Base-by-base conservation (phyloP, 2,888 invertebrate genomes). In the Hetaerina titia region DNA sequence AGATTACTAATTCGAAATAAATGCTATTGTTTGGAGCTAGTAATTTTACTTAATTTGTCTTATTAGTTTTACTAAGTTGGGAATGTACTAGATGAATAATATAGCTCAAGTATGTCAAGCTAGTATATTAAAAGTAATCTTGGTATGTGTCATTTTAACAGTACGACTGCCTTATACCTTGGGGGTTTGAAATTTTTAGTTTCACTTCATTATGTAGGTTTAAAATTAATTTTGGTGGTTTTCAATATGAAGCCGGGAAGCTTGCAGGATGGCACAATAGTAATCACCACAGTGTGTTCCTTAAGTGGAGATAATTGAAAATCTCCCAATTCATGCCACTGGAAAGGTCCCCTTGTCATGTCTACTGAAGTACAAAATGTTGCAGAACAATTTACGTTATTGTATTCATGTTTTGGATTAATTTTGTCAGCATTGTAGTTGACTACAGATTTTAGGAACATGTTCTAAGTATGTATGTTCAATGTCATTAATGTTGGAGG, bases 281-380 rank as follows among this genome's bases (percentile, higher is more conserved):
- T 92, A 69, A 64, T 92, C 92, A 92, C 92, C 92, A 92, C 69
- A 69, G 92, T 92, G 92, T 92, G 92, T 92, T 92, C 92, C 92
- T 92, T 56, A 69, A 56, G n/a, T 92, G 92, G 69, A 92, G 92
- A 64, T 63, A 4, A 63, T 8, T 9, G 69, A 17, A 11, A n/a
- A 25, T 81, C 81, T 81, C 81, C 81, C 31, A 25, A 81, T 81
- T 81, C 81, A 69, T 69, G 81, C 15, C 81, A 81, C 81, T 69
- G 45, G 56, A 69, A 69, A 45, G 45, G 69, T 92, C 69, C 69
- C 90, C 63, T 92, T 92, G 92, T 81, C 81, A 7, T 31, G 31
- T 92, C 74, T 69, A 81, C 69, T 57, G 69, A 92, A 92, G 92
- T 92, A 92, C 92, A 92, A 92, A 92, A n/a, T 89, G 89, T 69